Evolutionary conservation across 2,888 invertebrate species (phyloP).

Genomic region (Pristionchus japonicus): DNA sequence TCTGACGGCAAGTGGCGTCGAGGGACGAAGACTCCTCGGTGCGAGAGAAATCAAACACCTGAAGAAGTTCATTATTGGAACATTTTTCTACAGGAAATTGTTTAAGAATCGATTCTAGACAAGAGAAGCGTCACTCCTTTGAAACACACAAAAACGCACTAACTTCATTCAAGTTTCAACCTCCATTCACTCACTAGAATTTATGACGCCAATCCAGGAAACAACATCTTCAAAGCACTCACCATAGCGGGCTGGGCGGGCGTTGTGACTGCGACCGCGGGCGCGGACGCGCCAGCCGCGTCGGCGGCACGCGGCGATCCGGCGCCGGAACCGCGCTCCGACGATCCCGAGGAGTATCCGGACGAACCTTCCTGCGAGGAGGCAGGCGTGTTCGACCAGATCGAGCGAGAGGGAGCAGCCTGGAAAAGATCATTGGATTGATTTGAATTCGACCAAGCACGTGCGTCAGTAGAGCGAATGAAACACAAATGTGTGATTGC

Average conservation of each 20-base stretch:
- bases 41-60: constrained; percentile 37
- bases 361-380: not conserved
- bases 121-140: too few species aligned
- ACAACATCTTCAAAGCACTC: not conserved
- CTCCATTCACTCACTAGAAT: too few species aligned
- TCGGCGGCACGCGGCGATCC: constrained; percentile 40
- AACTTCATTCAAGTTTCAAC: not conserved
- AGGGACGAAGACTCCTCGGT: not conserved
- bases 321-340: constrained; percentile 38
- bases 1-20: constrained; percentile 8
- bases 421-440: too few species aligned
- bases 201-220: too few species aligned
- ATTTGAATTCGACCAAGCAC: too few species aligned
- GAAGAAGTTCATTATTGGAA: too few species aligned
- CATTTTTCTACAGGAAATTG: not conserved
- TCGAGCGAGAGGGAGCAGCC: not conserved
- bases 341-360: constrained; percentile 36
- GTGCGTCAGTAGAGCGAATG: not conserved
- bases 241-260: not conserved
- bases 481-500: not conserved
- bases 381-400: constrained; percentile 21
- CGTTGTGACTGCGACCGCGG: not conserved
- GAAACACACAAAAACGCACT: not conserved
- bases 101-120: not conserved
- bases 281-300: not conserved